Percentiles rank a stretch among this genome's conserved stretches.
Evolutionary conservation across 2,113 vertebrate genomes (phyloP).

Genomic region (Sylvietta virens): DNA sequence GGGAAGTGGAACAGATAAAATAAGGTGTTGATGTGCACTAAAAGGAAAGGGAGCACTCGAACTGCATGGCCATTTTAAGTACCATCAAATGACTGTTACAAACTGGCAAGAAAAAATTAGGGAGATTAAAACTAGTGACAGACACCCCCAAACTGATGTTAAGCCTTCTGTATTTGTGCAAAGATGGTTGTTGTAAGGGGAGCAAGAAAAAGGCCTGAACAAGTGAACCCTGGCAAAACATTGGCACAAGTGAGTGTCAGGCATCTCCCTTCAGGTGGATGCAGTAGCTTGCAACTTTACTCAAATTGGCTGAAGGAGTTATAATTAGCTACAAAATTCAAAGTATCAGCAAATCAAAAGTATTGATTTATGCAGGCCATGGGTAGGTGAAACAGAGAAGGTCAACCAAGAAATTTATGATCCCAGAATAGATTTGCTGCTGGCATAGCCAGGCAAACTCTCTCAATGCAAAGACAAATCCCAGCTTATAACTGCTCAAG

Average conservation of each 20-base stretch:
- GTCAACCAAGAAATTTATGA: background rate
- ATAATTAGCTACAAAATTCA: background rate
- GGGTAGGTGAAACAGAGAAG: background rate
- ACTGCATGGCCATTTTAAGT: background rate
- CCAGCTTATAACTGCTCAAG: background rate
- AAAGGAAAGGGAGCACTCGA: background rate
- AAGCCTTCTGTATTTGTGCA: background rate
- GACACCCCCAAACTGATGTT: background rate
- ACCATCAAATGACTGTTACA: background rate
- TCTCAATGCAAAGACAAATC: background rate
- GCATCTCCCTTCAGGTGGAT: background rate
- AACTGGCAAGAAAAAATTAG: background rate
- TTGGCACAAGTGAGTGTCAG: background rate
- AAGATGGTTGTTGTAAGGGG: background rate
- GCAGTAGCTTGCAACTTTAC: background rate
- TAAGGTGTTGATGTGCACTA: background rate
- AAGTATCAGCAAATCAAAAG: background rate
- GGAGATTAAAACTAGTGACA: conserved; percentile 8
- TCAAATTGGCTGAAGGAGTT: background rate
- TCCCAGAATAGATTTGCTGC: background rate
- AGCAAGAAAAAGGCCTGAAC: background rate
- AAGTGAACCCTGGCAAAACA: background rate
- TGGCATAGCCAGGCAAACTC: background rate
- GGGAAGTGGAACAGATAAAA: background rate
- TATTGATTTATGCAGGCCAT: background rate